Base-by-base conservation (phyloP, 2,113 vertebrate species). In the Urocolius indicus region DNA sequence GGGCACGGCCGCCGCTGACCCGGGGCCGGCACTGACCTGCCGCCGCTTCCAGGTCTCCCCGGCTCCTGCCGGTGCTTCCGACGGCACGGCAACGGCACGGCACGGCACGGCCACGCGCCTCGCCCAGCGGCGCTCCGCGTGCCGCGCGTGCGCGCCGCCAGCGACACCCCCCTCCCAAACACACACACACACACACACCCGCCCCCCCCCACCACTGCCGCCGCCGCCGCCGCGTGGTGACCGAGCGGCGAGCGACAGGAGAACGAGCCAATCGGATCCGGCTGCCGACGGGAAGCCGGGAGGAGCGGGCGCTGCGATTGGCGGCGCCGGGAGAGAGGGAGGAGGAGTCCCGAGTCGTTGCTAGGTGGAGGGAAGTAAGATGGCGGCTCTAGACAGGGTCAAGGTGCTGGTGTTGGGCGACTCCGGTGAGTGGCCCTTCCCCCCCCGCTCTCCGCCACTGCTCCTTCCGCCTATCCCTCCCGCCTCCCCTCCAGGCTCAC, bases 391-490 rank as follows among this genome's bases (percentile, higher is more conserved):
- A 92, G 99, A 99, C 76, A 98, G 99, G 67, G 99, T 99, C 10
- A 99, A 99, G 97, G 99, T 99, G 10, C 89, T 99, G 94, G 99
- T 99, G 81, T 97, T 99, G 95, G 99, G 99, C 45, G 99, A 99
- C 97, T 99, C 99, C 30, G 99, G 99, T 99, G 96, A 99, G 98
- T 85, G 22, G 18, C 36, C 30, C 14, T 11, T 32, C 22, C 19
- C 29, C 8, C 5, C 12, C 12, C 38, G 38, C 29, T 6, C 5
- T 41, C 12, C 38, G 38, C 38, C 38, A 41, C 38, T 12, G 38
- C 38, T 41, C 38, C 38, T n/a, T n/a, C n/a, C n/a, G n/a, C n/a
- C n/a, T n/a, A n/a, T n/a, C n/a, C n/a, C n/a, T n/a, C 38, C 38
- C 38, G 38, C 38, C 9, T 41, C 38, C 38, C 38, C 38, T 12